Base-by-base conservation (phyloP, 2,797 vertebrate species). In the Karalla daura region DNA sequence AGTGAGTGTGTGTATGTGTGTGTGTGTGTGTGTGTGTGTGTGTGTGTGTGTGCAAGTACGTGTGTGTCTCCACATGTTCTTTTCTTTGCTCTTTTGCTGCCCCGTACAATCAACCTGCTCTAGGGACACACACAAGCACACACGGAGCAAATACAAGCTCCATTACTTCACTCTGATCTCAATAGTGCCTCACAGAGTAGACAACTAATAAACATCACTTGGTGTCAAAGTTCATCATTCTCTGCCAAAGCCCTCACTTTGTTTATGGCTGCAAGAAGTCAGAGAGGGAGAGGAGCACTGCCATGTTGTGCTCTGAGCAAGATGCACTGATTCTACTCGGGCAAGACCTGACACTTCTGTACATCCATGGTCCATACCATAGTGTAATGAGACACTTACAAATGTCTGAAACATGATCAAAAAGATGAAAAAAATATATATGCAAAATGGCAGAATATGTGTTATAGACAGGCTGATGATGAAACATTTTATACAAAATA, bases 101-200 rank as follows among this genome's bases (percentile, higher is more conserved):
- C 70, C 74, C 70, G 86, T 77, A 84, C 77, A 69, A 78, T 70
- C 78, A 81, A 77, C 72, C 73, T 84, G 83, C 86, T 86, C 70
- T 63, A 72, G 82, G 75, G 76, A 89, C 74, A 59, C 49, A 59
- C 44, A 44, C 43, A 53, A 23, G 30, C 28, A 56, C 27, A 45
- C 24, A 60, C 39, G 43, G 30, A 41, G 56, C 53, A 80, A 78
- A 79, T 50, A 28, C 33, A 27, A 7, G 40, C 44, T 69, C 14
- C 17, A 54, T 74, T 60, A 75, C 74, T 73, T 43, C 20, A 46
- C 51, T 82, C 49, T 60, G 63, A 72, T 76, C 63, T 74, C 23
- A 61, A n/a, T 63, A 39, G 75, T 66, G 76, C 63, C 73, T 79
- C 47, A 17, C 56, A 37, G 70, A 69, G 59, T 60, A 51, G 69